These are phyloP conservation scores for Tetrapedia diversipes DNA, from an alignment of 2,888 invertebrate genomes.

Conservation along the genomic window DNA sequence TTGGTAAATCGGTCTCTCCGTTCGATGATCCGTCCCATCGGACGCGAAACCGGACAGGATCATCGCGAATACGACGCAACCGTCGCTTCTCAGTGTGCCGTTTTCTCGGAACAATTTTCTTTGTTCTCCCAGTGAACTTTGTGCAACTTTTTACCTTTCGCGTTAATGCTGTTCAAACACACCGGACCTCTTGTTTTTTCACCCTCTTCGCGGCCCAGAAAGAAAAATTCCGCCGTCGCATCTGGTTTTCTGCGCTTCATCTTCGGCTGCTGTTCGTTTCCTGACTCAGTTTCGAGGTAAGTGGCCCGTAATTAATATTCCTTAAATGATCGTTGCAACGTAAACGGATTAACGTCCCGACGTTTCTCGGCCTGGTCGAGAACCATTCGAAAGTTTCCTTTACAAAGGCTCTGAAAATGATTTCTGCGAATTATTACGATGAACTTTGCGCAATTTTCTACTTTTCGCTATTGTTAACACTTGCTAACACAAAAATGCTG, in stretches of 20 bases:
- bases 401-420: constrained; percentile 64
- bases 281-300: background rate
- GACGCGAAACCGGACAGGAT: background rate
- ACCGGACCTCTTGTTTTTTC: background rate
- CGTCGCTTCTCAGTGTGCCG: background rate
- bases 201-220: no score
- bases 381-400: constrained; percentile 47
- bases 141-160: constrained; percentile 11
- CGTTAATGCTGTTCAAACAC: constrained; percentile 31
- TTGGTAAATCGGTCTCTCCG: no score
- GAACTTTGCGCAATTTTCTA: no score
- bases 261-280: background rate
- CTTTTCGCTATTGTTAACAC: no score
- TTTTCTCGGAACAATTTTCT: background rate
- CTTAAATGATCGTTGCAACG: constrained; percentile 33
- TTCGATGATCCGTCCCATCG: constrained; percentile 3
- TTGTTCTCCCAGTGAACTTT: constrained; percentile 10
- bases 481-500: no score
- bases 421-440: constrained; percentile 72
- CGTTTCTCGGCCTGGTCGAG: constrained; percentile 46
- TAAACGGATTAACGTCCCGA: constrained; percentile 47
- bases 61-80: background rate
- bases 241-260: constrained; percentile 5
- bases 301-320: constrained; percentile 34
- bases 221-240: constrained; percentile 11